Conservation (phyloP, 1,140 invertebrate species). For the Atta colombica region DNA sequence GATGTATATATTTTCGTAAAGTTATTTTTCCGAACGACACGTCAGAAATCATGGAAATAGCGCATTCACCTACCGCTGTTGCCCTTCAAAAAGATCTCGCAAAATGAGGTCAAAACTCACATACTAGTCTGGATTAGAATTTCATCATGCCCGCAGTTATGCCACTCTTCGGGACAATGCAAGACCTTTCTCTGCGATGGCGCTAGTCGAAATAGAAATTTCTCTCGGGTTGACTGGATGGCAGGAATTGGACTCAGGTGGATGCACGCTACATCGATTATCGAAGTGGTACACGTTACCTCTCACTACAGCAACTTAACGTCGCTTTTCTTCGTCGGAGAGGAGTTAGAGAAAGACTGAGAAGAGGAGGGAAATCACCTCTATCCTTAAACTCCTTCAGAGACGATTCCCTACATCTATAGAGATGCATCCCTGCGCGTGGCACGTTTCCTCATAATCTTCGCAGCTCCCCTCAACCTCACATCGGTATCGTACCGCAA, state of each 20-base stretch:
- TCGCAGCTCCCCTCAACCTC: neutral
- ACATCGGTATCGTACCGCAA: neutral
- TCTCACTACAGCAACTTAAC: constrained; percentile 22
- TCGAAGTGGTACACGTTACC: constrained; percentile 53
- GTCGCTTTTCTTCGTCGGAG: constrained; percentile 19
- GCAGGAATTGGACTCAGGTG: constrained; percentile 54
- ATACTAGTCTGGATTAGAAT: constrained; percentile 44
- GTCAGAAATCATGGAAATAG: neutral
- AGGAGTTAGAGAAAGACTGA: neutral
- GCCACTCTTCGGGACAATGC: constrained; percentile 14
- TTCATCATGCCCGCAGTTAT: constrained; percentile 50
- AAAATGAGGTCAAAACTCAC: constrained; percentile 28
- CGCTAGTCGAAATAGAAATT: constrained; percentile 60
- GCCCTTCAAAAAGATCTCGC: constrained; percentile 45
- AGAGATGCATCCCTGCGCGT: constrained; percentile 52
- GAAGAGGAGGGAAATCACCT: neutral
- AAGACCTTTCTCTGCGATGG: neutral
- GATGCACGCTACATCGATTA: constrained; percentile 74
- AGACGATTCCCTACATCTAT: constrained; percentile 46
- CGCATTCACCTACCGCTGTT: neutral
- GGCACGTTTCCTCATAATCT: constrained; percentile 52
- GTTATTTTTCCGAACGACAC: neutral
- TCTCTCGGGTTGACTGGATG: constrained; percentile 60
- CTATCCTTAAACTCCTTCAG: constrained; percentile 61
- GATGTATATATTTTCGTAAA: neutral